Percentiles rank a stretch among this genome's conserved stretches.
These are phyloP conservation scores for Heliconius hewitsoni DNA, from an alignment of 1,140 invertebrate genomes.

Conservation along the genomic window DNA sequence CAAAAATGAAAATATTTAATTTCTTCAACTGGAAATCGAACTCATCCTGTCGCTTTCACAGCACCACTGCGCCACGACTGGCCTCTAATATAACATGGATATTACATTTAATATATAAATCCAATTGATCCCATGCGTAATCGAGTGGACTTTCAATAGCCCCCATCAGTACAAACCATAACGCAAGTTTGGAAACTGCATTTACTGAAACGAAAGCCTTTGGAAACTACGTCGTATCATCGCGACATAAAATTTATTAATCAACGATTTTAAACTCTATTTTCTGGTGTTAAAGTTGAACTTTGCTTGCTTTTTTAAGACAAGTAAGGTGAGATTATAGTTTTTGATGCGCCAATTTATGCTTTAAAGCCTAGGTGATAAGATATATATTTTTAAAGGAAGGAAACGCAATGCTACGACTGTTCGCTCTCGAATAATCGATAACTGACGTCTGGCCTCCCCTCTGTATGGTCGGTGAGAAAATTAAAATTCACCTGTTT, in stretches of 20 bases:
- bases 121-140: conserved; percentile 22
- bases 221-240: conserved; percentile 49
- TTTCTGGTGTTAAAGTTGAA: not conserved
- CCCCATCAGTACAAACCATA: conserved; percentile 25
- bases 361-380: conserved; percentile 50
- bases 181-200: conserved; percentile 46
- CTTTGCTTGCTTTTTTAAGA: conserved; percentile 29
- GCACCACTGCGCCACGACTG: too few species aligned
- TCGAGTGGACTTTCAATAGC: conserved; percentile 16
- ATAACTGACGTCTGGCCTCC: conserved; percentile 77
- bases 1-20: too few species aligned
- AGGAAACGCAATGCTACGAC: conserved; percentile 65
- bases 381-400: conserved; percentile 56
- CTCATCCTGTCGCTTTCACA: too few species aligned
- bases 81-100: not conserved
- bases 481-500: conserved; percentile 20
- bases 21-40: too few species aligned
- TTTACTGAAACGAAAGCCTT: conserved; percentile 43
- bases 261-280: conserved; percentile 22
- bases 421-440: conserved; percentile 79
- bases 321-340: conserved; percentile 51
- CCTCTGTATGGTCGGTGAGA: conserved; percentile 42
- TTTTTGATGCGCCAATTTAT: conserved; percentile 45
- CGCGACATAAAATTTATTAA: not conserved
- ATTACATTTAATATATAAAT: not conserved